These are phyloP conservation scores for Synanthedon myopaeformis DNA, from an alignment of 2,888 invertebrate genomes.

Conservation along the genomic window DNA sequence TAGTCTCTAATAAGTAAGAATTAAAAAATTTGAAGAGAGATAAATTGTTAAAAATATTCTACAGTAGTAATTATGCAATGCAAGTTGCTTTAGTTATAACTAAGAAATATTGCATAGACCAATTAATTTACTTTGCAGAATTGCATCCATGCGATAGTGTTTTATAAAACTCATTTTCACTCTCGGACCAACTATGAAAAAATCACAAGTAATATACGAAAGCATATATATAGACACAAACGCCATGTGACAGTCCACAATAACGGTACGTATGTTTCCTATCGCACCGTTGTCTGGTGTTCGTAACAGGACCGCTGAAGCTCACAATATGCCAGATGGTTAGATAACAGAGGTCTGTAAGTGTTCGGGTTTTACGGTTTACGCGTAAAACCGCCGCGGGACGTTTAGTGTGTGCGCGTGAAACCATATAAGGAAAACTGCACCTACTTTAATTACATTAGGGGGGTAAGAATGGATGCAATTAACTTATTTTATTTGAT, in stretches of 20 bases:
- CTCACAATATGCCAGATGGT: constrained; percentile 63
- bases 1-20: too few relatives aligned
- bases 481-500: too few relatives aligned
- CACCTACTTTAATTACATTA: not conserved
- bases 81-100: too few relatives aligned
- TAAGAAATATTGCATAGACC: too few relatives aligned
- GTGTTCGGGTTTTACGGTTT: constrained; percentile 45
- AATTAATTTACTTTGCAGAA: too few relatives aligned
- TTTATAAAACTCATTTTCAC: not conserved
- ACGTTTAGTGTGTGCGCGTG: constrained; percentile 8
- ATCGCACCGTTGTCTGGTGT: constrained; percentile 21
- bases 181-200: not conserved
- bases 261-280: constrained; percentile 22
- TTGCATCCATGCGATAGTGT: not conserved
- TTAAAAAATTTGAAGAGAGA: too few relatives aligned
- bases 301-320: constrained; percentile 53
- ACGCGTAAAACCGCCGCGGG: constrained; percentile 24
- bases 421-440: constrained; percentile 7
- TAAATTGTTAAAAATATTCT: too few relatives aligned
- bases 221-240: not conserved
- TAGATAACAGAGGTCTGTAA: constrained; percentile 52
- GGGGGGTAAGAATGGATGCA: too few relatives aligned
- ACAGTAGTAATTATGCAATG: too few relatives aligned
- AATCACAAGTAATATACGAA: too few relatives aligned
- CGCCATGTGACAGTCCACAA: constrained; percentile 9